Evolutionary conservation across 1,140 invertebrate species (phyloP).

Genomic region (Ylistrum balloti): DNA sequence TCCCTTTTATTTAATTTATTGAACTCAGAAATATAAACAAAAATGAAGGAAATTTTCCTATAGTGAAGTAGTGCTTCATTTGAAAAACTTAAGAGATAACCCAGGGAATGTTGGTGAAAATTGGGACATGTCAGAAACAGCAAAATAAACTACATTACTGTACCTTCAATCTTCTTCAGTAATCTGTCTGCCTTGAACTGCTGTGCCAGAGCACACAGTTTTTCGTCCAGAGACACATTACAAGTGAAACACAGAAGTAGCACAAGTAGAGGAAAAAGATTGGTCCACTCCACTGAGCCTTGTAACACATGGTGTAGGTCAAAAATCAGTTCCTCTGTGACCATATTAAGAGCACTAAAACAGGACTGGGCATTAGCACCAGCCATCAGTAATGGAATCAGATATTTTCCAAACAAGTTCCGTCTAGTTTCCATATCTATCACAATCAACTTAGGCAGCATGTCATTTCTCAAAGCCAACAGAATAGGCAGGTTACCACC

Average conservation of each 20-base stretch:
- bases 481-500: conserved; percentile 70
- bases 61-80: too few relatives aligned
- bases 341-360: conserved; percentile 52
- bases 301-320: conserved; percentile 45
- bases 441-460: conserved; percentile 48
- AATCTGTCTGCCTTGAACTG: conserved; percentile 22
- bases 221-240: conserved; percentile 51
- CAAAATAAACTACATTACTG: too few relatives aligned
- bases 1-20: too few relatives aligned
- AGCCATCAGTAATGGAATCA: conserved; percentile 65
- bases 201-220: background rate
- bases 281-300: background rate
- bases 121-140: too few relatives aligned
- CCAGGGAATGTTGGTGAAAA: too few relatives aligned
- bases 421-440: conserved; percentile 46
- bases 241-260: conserved; percentile 55
- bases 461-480: conserved; percentile 68
- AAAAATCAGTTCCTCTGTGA: conserved; percentile 43
- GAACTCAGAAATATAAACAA: too few relatives aligned
- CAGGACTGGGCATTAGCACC: conserved; percentile 64
- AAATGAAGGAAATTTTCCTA: background rate
- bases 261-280: conserved; percentile 53
- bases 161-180: conserved; percentile 52
- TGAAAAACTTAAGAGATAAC: too few relatives aligned
- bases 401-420: conserved; percentile 59